Conservation (phyloP, 2,113 vertebrate genomes). For the Pelecanus crispus region DNA sequence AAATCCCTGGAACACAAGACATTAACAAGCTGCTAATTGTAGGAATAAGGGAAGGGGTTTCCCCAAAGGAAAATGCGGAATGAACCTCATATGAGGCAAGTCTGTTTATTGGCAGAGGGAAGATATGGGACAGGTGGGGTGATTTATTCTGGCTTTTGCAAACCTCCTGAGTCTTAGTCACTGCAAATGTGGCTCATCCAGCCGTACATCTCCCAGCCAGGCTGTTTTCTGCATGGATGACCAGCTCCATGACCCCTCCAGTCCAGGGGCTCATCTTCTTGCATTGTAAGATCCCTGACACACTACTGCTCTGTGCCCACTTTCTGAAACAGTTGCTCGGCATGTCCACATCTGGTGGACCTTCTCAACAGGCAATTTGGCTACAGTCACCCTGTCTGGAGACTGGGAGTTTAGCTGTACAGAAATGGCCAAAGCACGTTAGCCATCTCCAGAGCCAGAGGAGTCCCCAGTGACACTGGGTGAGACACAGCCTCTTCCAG, state of each 20-base stretch:
- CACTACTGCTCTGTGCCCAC: no score
- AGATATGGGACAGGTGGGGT: neutral
- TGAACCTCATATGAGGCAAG: neutral
- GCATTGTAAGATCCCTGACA: no score
- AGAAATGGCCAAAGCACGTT: neutral
- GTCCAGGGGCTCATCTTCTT: neutral
- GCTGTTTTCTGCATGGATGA: neutral
- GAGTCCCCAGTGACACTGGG: no score
- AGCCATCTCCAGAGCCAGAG: neutral
- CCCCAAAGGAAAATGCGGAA: neutral
- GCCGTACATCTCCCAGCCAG: neutral
- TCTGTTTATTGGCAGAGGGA: neutral
- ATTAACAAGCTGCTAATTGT: neutral
- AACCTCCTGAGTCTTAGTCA: neutral
- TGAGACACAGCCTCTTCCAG: neutral
- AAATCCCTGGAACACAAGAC: neutral
- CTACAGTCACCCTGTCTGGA: neutral
- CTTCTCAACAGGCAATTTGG: neutral
- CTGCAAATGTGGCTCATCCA: neutral
- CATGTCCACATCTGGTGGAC: neutral
- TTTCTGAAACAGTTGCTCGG: neutral
- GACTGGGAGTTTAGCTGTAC: neutral
- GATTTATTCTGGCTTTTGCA: neutral
- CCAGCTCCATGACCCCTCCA: neutral
- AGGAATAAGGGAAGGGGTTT: neutral